Percentiles rank a stretch among this genome's conserved stretches.
Conservation (phyloP, 1,140 invertebrate genomes). For the Vanessa atalanta region DNA sequence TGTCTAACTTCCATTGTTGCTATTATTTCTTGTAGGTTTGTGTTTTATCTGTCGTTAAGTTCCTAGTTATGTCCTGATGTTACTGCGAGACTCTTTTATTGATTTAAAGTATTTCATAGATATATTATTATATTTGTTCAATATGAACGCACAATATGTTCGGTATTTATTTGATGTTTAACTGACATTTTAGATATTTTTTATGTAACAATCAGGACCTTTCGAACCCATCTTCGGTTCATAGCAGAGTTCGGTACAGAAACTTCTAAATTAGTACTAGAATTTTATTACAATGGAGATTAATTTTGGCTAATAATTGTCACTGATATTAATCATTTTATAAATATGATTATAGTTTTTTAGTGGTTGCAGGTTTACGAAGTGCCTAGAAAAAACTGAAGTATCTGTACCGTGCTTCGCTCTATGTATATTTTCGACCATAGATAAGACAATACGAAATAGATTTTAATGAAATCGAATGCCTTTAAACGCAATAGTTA, state of each 20-base stretch:
- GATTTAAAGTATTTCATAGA: not conserved
- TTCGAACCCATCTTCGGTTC: constrained; percentile 28
- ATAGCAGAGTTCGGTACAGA: constrained; percentile 26
- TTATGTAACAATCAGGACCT: constrained; percentile 31
- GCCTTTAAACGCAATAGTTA: constrained; percentile 77
- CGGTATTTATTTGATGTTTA: constrained; percentile 4
- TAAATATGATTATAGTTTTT: constrained; percentile 13
- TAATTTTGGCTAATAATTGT: constrained; percentile 23
- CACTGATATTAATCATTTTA: constrained; percentile 11
- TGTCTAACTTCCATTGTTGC: constrained; percentile 77
- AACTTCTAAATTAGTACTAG: constrained; percentile 21
- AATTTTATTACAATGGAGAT: constrained; percentile 17
- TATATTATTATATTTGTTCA: not conserved
- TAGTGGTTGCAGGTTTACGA: constrained; percentile 27
- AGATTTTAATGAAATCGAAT: constrained; percentile 69
- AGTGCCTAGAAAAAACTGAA: constrained; percentile 36
- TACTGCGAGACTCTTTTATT: constrained; percentile 13
- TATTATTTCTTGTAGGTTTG: constrained; percentile 46
- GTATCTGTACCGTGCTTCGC: constrained; percentile 30
- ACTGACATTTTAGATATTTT: not conserved
- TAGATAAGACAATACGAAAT: constrained; percentile 80
- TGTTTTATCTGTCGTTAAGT: constrained; percentile 39
- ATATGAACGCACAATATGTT: constrained; percentile 26
- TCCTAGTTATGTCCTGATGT: constrained; percentile 43
- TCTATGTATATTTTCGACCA: constrained; percentile 69